Base-by-base conservation (phyloP, 2,888 invertebrate species). In the Patella depressa region DNA sequence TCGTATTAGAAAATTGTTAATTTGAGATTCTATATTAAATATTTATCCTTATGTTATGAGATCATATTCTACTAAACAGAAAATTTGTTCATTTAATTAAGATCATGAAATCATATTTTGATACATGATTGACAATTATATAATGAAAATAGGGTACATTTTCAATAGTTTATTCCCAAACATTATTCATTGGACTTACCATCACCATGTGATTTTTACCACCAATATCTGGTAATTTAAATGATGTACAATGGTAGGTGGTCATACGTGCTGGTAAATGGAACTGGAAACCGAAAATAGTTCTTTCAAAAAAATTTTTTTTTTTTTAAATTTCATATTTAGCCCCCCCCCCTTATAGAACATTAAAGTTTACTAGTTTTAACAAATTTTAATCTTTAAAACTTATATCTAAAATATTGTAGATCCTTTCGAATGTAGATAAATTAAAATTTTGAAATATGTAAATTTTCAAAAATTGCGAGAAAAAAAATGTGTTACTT, bases 201-300 rank as follows among this genome's bases (percentile, higher is more conserved):
- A 83, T 83, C 19, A 85, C 76, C 69, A 85, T 81, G 73, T 85
- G 86, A 57, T 85, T 81, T 79, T 84, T 84, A 71, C 73, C 76
- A 2, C 78, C 77, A 11, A 85, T 29, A 14, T 77, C 75, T 1
- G 85, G 84, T 45, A 86, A 72, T 59, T 80, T 78, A 70, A 83
- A 84, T 19, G 79, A 80, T 72, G 76, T 80, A 73, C 85, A 85
- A 19, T 77, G 79, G 74, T 86, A 86, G n/a, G 76, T 80, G 1
- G 86, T 86, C 17, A 78, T 77, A 34, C 76, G 59, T 45, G 77
- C 77, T 4, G 86, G 87, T 14, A 85, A 72, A 15, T 78, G 75
- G 17, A 80, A 79, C 83, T 85, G 78, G 57, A 82, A 81, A 54
- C 54, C 74, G 45, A 45, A 45, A 5, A 45, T 45, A 45, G 34